These are phyloP conservation scores for Nasonia longicornis DNA, from an alignment of 1,140 invertebrate species.

Conservation along the genomic window DNA sequence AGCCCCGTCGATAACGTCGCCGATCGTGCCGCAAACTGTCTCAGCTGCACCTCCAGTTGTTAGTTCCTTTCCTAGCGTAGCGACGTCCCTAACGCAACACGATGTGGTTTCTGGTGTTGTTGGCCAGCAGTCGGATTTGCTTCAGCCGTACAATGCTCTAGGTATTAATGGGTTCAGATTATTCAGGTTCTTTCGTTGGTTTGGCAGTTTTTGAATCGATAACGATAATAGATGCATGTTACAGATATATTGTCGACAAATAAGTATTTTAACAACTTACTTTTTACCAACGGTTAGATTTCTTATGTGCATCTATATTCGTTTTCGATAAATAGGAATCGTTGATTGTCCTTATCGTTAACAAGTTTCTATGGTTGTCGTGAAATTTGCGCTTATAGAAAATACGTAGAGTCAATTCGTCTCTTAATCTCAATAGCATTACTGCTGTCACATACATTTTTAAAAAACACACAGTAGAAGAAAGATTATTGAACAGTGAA, in stretches of 20 bases:
- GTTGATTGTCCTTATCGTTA: neutral
- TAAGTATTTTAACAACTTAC: too few relatives aligned
- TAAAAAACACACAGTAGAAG: neutral
- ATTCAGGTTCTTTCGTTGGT: neutral
- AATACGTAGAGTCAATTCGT: neutral
- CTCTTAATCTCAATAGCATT: neutral
- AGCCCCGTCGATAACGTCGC: conserved; percentile 56
- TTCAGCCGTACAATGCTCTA: conserved; percentile 65
- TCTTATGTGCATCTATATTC: conserved; percentile 12
- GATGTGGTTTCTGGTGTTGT: conserved; percentile 50
- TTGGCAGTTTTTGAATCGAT: neutral
- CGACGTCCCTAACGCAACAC: conserved; percentile 45
- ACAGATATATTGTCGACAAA: neutral
- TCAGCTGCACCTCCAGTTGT: conserved; percentile 58
- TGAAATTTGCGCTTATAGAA: conserved; percentile 32
- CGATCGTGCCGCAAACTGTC: conserved; percentile 57
- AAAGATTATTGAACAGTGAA: neutral
- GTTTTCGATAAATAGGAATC: neutral
- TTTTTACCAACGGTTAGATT: neutral
- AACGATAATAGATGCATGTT: neutral
- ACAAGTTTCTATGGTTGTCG: conserved; percentile 4
- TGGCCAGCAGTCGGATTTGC: conserved; percentile 61
- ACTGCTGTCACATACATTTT: neutral
- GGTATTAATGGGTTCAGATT: conserved; percentile 51
- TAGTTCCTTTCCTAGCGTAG: conserved; percentile 61